Percentiles rank a stretch among this genome's conserved stretches.
Conservation (phyloP, 2,888 invertebrate genomes). For the Carabus problematicus region DNA sequence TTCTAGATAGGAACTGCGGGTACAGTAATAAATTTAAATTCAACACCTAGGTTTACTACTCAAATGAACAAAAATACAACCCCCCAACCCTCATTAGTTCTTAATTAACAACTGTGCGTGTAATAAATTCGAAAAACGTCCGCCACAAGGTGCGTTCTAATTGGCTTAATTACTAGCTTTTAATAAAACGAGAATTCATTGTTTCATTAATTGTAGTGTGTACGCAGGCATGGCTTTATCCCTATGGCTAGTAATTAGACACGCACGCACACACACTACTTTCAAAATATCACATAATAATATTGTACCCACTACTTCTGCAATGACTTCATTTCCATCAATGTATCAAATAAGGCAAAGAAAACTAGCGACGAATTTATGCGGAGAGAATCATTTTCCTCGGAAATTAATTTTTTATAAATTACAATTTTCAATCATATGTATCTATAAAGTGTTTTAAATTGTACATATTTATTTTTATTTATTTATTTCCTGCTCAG, state of each 20-base stretch:
- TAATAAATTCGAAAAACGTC: conserved; percentile 30
- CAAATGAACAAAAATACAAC: neutral
- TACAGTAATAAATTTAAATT: too few relatives aligned
- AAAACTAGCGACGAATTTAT: too few relatives aligned
- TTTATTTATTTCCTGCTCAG: too few relatives aligned
- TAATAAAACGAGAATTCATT: conserved; percentile 40
- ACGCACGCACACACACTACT: neutral
- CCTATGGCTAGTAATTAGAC: neutral
- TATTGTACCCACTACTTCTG: too few relatives aligned
- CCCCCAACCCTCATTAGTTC: neutral
- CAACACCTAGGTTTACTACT: neutral
- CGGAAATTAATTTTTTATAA: too few relatives aligned
- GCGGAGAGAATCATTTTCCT: too few relatives aligned
- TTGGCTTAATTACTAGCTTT: conserved; percentile 44
- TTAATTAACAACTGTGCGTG: conserved; percentile 21
- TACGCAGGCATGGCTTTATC: neutral
- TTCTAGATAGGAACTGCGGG: too few relatives aligned
- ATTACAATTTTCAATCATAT: neutral
- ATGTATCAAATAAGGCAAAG: too few relatives aligned
- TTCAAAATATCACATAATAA: neutral
- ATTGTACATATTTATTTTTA: too few relatives aligned
- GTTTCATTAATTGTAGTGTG: conserved; percentile 18
- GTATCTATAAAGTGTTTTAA: neutral
- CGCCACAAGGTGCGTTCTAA: conserved; percentile 40
- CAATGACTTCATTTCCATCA: too few relatives aligned